Conservation (phyloP, 2,797 vertebrate genomes). For the Dermochelys coriacea region DNA sequence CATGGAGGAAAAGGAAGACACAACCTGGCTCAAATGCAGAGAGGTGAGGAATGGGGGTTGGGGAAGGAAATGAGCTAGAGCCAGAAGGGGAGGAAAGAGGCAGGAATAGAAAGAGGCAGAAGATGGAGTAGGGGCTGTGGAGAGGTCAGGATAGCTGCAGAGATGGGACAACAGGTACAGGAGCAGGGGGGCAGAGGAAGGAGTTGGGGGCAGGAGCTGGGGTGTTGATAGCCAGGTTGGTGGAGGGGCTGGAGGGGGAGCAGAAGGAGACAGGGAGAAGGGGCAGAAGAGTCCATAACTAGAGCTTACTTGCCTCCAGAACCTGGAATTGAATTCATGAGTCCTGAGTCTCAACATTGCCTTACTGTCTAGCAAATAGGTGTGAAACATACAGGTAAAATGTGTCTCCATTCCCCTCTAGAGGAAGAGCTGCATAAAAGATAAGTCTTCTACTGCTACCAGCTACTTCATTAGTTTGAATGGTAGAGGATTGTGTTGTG, state of each 20-base stretch:
- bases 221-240: too few relatives aligned
- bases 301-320: not conserved
- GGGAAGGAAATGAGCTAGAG: not conserved
- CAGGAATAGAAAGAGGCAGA: not conserved
- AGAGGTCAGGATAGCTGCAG: not conserved
- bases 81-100: not conserved
- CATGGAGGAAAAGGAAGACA: fast-evolving
- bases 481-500: not conserved
- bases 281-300: not conserved
- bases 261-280: not conserved
- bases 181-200: not conserved
- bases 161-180: too few relatives aligned
- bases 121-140: not conserved
- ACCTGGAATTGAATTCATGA: not conserved
- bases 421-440: not conserved
- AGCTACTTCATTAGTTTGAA: not conserved
- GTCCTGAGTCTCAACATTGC: not conserved
- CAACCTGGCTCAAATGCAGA: not conserved
- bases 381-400: not conserved
- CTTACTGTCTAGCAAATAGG: not conserved
- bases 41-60: not conserved
- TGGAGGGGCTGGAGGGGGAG: not conserved
- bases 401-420: not conserved
- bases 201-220: not conserved
- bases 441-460: not conserved